Conservation (phyloP, 2,797 vertebrate genomes). For the Gadopsis marmoratus region DNA sequence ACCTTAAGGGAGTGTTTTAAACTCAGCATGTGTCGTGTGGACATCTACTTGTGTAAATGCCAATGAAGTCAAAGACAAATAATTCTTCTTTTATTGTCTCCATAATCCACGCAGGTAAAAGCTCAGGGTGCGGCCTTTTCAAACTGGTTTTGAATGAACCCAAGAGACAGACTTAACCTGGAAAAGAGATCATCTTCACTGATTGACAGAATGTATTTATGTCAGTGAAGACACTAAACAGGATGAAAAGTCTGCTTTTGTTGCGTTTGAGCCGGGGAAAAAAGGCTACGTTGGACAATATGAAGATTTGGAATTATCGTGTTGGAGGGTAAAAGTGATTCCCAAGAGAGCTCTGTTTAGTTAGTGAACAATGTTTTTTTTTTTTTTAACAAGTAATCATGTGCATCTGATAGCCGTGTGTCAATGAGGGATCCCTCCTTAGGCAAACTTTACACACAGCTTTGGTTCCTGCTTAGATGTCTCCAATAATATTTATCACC, state of each 20-base stretch:
- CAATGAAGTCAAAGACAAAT: conserved; percentile 20
- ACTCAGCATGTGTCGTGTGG: conserved; percentile 3
- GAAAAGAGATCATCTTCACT: conserved; percentile 35
- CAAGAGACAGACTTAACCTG: conserved; percentile 22
- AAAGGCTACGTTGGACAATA: neutral
- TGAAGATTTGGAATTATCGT: neutral
- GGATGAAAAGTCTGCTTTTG: conserved; percentile 2
- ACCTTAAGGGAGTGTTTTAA: conserved; percentile 48
- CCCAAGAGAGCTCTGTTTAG: neutral
- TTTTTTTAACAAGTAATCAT: conserved; percentile 22
- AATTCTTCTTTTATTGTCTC: conserved; percentile 52
- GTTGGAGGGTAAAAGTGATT: neutral
- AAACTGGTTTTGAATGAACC: conserved; percentile 74
- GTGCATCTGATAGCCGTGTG: conserved; percentile 32
- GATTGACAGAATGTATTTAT: conserved; percentile 27
- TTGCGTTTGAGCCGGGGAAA: neutral
- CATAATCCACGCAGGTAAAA: conserved; percentile 42
- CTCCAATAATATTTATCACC: conserved; percentile 34
- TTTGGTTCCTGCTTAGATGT: conserved; percentile 51
- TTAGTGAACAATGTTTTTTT: conserved; percentile 8
- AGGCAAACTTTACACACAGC: conserved; percentile 63
- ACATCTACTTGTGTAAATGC: conserved; percentile 24
- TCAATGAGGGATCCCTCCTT: conserved; percentile 63
- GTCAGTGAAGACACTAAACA: conserved; percentile 22
- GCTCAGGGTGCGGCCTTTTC: conserved; percentile 64